Percentiles rank a stretch among this genome's conserved stretches.
Conservation (phyloP, 2,888 invertebrate genomes). For the Drosophila tripunctata region DNA sequence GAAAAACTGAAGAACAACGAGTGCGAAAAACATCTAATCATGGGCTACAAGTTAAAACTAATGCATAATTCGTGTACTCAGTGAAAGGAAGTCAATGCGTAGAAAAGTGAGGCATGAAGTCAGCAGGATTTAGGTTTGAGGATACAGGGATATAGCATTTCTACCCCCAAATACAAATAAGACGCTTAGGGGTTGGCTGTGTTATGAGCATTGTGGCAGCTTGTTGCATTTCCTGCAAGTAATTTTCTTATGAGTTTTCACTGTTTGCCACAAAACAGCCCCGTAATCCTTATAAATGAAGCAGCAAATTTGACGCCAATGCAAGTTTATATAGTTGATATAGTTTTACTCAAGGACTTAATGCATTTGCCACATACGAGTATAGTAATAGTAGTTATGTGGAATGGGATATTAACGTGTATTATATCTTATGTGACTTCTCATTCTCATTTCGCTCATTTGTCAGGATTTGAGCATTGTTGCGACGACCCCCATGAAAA, state of each 20-base stretch:
- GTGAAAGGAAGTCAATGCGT: constrained; percentile 47
- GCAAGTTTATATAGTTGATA: constrained; percentile 38
- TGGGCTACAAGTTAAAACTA: constrained; percentile 65
- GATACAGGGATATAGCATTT: constrained; percentile 3
- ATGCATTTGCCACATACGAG: constrained; percentile 52
- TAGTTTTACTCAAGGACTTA: constrained; percentile 59
- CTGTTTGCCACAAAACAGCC: constrained; percentile 38
- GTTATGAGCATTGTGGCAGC: constrained; percentile 30
- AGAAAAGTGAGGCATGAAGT: constrained; percentile 37
- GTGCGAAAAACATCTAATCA: constrained; percentile 56
- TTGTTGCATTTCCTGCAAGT: constrained; percentile 78
- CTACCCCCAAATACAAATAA: constrained; percentile 44
- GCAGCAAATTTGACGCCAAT: constrained; percentile 77
- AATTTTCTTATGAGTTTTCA: constrained; percentile 76
- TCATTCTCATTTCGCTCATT: constrained; percentile 63
- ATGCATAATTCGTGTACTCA: constrained; percentile 72
- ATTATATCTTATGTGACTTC: constrained; percentile 61
- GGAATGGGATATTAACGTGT: constrained; percentile 56
- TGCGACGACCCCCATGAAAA: constrained; percentile 37
- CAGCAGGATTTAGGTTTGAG: constrained; percentile 19
- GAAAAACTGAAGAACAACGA: constrained; percentile 1
- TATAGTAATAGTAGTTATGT: no score
- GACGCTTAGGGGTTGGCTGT: constrained; percentile 46
- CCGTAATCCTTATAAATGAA: constrained; percentile 79
- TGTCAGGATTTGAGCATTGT: constrained; percentile 66